These are phyloP conservation scores for Pachliopta kotzebuea DNA, from an alignment of 2,888 invertebrate species.

Conservation along the genomic window DNA sequence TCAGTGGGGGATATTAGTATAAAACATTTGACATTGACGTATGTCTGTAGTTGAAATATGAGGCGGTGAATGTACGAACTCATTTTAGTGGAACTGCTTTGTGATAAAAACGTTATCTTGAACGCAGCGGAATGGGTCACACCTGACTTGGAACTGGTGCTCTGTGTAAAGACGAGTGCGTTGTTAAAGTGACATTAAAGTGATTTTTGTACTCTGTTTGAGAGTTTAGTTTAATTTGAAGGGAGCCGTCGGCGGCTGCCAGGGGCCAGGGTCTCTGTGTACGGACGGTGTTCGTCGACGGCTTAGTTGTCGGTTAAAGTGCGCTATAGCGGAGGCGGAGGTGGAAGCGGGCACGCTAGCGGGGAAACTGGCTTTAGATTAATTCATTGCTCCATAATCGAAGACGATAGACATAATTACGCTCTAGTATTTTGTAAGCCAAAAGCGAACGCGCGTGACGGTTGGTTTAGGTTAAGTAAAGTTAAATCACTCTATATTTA, in stretches of 20 bases:
- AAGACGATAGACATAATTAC: constrained; percentile 34
- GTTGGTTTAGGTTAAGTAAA: constrained; percentile 39
- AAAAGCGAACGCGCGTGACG: constrained; percentile 33
- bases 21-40: constrained; percentile 12
- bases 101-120: background rate
- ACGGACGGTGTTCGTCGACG: constrained; percentile 12
- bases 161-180: constrained; percentile 20
- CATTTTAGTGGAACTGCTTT: constrained; percentile 17
- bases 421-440: constrained; percentile 36
- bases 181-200: constrained; percentile 32
- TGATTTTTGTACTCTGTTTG: constrained; percentile 36
- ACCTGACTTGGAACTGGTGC: constrained; percentile 9
- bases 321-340: constrained; percentile 24
- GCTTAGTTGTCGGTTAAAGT: constrained; percentile 35
- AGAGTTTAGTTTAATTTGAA: constrained; percentile 34
- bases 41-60: background rate
- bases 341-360: constrained; percentile 28
- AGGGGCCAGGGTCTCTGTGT: constrained; percentile 4
- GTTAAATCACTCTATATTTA: constrained; percentile 37
- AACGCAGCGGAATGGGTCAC: constrained; percentile 18
- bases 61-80: constrained; percentile 12
- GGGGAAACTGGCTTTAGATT: constrained; percentile 33
- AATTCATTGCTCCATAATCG: constrained; percentile 37
- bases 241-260: constrained; percentile 15
- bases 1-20: background rate